These are phyloP conservation scores for Mythimna loreyi DNA, from an alignment of 2,888 invertebrate genomes.

Conservation along the genomic window DNA sequence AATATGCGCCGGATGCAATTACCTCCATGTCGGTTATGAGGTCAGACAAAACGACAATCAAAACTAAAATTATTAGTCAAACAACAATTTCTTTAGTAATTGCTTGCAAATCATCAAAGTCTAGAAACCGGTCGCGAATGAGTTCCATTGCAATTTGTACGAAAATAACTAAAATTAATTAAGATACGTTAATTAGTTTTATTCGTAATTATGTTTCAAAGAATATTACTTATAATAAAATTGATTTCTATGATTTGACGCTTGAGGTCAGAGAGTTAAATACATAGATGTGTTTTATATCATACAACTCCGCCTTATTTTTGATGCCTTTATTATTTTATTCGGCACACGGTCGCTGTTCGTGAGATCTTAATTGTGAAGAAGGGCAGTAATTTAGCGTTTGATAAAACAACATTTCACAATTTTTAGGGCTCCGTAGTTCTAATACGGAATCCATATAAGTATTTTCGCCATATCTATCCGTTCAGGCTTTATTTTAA, in stretches of 20 bases:
- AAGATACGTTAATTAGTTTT: slow-evolving; percentile 46
- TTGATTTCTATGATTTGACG: slow-evolving; percentile 28
- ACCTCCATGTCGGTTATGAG: slow-evolving; percentile 46
- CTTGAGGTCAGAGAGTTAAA: slow-evolving; percentile 23
- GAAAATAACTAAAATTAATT: slow-evolving; percentile 51
- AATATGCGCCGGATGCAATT: slow-evolving; percentile 36
- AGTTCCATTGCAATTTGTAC: slow-evolving; percentile 48
- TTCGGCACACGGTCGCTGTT: too few species aligned
- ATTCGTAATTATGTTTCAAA: slow-evolving; percentile 30
- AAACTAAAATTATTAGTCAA: slow-evolving; percentile 41
- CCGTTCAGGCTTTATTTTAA: too few species aligned
- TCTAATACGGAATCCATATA: too few species aligned
- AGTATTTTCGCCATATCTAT: too few species aligned
- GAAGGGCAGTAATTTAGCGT: too few species aligned
- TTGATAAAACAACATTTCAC: too few species aligned
- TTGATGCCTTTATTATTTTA: slow-evolving; percentile 11
- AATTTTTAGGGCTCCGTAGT: too few species aligned
- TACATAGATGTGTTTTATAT: slow-evolving; percentile 15
- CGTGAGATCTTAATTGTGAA: too few species aligned
- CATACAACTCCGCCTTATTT: not conserved
- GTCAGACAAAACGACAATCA: slow-evolving; percentile 55
- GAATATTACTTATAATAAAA: slow-evolving; percentile 19
- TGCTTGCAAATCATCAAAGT: slow-evolving; percentile 45
- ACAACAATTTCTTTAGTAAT: slow-evolving; percentile 48
- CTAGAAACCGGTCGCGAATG: slow-evolving; percentile 50